phyloP scores from a whole-genome alignment of 2,888 invertebrate species.

The Sicus ferrugineus region DNA sequence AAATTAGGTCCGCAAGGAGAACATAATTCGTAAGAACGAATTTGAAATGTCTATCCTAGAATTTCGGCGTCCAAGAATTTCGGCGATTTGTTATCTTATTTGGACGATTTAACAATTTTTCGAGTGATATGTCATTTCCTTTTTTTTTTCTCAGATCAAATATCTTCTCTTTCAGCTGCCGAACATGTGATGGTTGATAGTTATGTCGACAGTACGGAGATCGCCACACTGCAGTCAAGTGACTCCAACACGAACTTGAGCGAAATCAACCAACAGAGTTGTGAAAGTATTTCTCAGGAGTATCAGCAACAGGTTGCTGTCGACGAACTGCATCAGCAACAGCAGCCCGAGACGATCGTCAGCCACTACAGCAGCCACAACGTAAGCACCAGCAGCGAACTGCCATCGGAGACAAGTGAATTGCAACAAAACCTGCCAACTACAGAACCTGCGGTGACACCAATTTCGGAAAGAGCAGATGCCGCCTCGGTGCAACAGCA shows the following conservation, averaged over 20 bases:
- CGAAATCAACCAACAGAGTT: constrained; percentile 38
- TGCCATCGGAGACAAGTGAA: background rate
- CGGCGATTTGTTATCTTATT: too few relatives aligned
- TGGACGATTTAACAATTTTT: too few relatives aligned
- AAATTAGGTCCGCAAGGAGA: too few relatives aligned
- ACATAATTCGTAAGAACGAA: too few relatives aligned
- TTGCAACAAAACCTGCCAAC: constrained; percentile 35
- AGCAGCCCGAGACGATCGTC: constrained; percentile 11
- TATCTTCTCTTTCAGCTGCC: constrained; percentile 11
- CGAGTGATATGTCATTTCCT: too few relatives aligned
- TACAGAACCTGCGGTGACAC: constrained; percentile 37
- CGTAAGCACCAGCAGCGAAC: constrained; percentile 31
- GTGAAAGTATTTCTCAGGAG: constrained; percentile 41
- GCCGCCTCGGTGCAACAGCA: constrained; percentile 31
- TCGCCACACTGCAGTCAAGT: constrained; percentile 33
- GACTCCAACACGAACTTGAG: constrained; percentile 42
- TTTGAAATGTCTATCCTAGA: background rate
- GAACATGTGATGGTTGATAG: constrained; percentile 34
- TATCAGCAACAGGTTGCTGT: constrained; percentile 37
- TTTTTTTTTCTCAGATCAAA: too few relatives aligned
- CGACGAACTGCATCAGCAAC: constrained; percentile 25
- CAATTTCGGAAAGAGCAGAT: constrained; percentile 30
- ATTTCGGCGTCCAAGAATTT: background rate
- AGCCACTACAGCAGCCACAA: constrained; percentile 14
- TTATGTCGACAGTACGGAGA: constrained; percentile 28